Evolutionary conservation across 2,888 invertebrate species (phyloP).

Genomic region (Hirtodrosophila alboralis): DNA sequence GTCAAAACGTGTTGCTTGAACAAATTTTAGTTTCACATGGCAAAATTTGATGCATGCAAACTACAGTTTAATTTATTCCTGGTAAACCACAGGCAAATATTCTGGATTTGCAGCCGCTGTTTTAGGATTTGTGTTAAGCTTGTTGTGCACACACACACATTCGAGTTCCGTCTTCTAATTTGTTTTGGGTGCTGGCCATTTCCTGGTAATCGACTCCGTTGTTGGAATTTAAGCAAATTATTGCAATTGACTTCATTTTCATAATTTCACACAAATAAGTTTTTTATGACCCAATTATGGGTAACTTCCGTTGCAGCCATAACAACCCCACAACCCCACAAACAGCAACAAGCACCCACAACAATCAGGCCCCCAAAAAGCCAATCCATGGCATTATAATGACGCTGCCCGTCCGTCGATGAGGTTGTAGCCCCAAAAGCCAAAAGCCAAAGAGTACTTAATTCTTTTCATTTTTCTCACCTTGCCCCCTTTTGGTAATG

Average conservation of each 20-base stretch:
- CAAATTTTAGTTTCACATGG: background rate
- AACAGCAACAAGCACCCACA: slow-evolving; percentile 1
- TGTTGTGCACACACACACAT: slow-evolving; percentile 13
- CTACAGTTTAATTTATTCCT: slow-evolving; percentile 36
- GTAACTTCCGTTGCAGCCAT: slow-evolving; percentile 45
- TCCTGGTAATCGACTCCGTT: slow-evolving; percentile 59
- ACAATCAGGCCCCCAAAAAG: slow-evolving; percentile 7
- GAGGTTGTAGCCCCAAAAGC: slow-evolving; percentile 22
- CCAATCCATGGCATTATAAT: slow-evolving; percentile 34
- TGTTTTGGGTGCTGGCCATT: slow-evolving; percentile 28
- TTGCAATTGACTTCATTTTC: slow-evolving; percentile 77
- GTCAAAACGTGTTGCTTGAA: background rate
- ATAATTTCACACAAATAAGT: slow-evolving; percentile 77
- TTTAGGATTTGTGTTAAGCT: background rate
- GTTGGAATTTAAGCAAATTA: slow-evolving; percentile 65
- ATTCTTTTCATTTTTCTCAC: slow-evolving; percentile 65
- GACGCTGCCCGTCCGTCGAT: slow-evolving; percentile 34
- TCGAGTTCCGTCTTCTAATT: slow-evolving; percentile 25
- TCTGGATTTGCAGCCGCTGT: slow-evolving; percentile 6
- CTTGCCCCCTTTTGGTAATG: slow-evolving; percentile 51
- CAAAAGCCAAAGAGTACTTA: slow-evolving; percentile 33
- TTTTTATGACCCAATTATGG: slow-evolving; percentile 76
- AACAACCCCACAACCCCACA: slow-evolving; percentile 47
- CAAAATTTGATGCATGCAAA: no score
- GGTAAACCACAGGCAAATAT: slow-evolving; percentile 23